A percentile compares a stretch with the other conserved stretches of the same genome.
phyloP scores from a whole-genome alignment of 2,797 vertebrate genomes.

The Otolemur crassicaudatus region DNA sequence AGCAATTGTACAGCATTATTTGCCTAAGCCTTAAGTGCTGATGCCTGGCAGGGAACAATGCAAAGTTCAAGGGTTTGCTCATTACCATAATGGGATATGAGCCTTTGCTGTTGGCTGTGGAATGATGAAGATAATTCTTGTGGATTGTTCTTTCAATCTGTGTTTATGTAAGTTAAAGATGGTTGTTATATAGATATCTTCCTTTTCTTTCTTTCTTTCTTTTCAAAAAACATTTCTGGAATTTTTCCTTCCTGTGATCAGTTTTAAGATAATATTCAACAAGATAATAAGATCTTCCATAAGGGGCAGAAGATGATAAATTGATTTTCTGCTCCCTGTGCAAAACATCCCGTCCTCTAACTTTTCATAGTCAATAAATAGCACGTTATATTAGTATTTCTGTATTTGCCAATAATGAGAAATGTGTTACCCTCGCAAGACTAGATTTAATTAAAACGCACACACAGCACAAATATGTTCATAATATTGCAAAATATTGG shows the following conservation, averaged over 20 bases:
- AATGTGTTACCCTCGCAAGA: conserved; percentile 73
- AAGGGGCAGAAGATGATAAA: conserved; percentile 11
- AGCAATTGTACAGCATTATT: conserved; percentile 71
- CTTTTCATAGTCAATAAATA: conserved; percentile 46
- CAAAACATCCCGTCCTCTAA: conserved; percentile 39
- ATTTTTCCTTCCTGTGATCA: conserved; percentile 11
- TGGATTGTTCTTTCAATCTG: conserved; percentile 67
- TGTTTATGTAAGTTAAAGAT: conserved; percentile 71
- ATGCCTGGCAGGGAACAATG: conserved; percentile 56
- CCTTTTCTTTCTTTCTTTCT: background rate
- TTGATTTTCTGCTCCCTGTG: background rate
- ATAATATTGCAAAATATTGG: conserved; percentile 69
- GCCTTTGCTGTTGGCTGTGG: conserved; percentile 64
- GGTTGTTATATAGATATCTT: background rate
- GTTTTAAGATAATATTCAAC: conserved; percentile 46
- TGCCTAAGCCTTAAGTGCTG: conserved; percentile 75
- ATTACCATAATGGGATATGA: conserved; percentile 74
- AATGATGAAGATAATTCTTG: conserved; percentile 74
- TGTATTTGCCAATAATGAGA: conserved; percentile 67
- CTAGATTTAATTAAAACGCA: conserved; percentile 70
- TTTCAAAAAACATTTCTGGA: background rate
- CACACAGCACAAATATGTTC: conserved; percentile 66
- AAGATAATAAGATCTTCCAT: conserved; percentile 48
- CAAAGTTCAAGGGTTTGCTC: conserved; percentile 77
- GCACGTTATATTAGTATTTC: conserved; percentile 56